Base-by-base conservation (phyloP, 2,797 vertebrate species). In the Synaphobranchus kaupii region DNA sequence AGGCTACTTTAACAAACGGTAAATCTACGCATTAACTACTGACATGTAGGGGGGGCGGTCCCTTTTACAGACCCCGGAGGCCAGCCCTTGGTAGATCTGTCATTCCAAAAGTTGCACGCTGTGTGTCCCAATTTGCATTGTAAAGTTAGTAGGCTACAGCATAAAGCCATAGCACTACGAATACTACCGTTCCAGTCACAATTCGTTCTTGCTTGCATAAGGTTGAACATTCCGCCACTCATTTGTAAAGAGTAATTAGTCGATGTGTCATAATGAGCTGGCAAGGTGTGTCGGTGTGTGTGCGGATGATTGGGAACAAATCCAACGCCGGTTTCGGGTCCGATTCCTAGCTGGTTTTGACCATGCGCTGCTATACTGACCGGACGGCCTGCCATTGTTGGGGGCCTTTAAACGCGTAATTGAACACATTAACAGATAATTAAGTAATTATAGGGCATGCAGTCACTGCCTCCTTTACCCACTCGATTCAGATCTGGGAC, bases 361-460 rank as follows among this genome's bases (percentile, higher is more conserved):
- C 56, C 60, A 25, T 10, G 56, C 1, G 34, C 47, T 81, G 47
- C 78, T 48, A 0, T 25, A 25, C 20, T 47, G 7, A 25, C 39
- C 34, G 39, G 56, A 66, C 31, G 17, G 0, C 82, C n/a, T 60
- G 54, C 54, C 71, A 31, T 50, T 83, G 81, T 34, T n/a, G 47
- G 47, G 87, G 83, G 66, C 52, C 71, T 84, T 87, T 34, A 84
- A 87, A 87, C 68, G 71, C 84, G 87, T 80, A 87, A 81, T 48
- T 81, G 47, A n/a, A 81, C 87, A 71, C 78, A 87, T 84, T 87
- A 84, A 87, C 87, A 84, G 87, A 84, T 84, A 87, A 87, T 87
- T 54, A 84, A 52, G 83, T n/a, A 81, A 81, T 81, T 81, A 50
- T 20, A 50, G 78, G 78, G 22, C 20, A 50, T 25, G 47, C 47